Percentiles rank a stretch among this genome's conserved stretches.
Evolutionary conservation across 64 coral and sea anemone species (phyloP).

Genomic region (Orbicella faveolata): DNA sequence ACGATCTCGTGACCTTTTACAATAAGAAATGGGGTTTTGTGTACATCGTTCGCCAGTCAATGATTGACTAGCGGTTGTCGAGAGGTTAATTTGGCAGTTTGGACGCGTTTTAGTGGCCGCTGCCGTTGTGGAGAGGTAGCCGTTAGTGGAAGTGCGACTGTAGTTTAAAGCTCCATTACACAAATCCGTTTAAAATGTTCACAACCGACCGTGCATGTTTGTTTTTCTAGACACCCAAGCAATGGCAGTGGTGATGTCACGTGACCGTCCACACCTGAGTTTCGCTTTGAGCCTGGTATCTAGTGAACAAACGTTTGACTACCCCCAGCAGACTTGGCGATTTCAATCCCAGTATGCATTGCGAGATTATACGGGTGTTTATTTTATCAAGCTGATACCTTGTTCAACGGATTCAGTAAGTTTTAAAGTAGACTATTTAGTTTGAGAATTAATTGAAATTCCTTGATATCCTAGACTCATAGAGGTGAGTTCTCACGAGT

Average conservation of each 20-base stretch:
- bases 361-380: constrained; percentile 89
- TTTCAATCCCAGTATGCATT: constrained; percentile 89
- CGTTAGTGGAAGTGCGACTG: too few species aligned
- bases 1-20: too few species aligned
- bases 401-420: constrained; percentile 77
- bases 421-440: background rate
- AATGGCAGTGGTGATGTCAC: constrained; percentile 82
- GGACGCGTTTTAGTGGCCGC: too few species aligned
- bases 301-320: constrained; percentile 79
- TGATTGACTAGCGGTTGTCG: too few species aligned
- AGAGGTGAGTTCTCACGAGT: too few species aligned
- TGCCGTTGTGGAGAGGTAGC: too few species aligned
- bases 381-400: constrained; percentile 93
- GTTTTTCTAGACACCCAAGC: background rate
- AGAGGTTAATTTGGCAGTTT: too few species aligned
- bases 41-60: too few species aligned
- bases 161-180: background rate
- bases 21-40: too few species aligned
- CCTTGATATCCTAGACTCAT: too few species aligned
- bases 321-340: constrained; percentile 92
- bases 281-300: constrained; percentile 67
- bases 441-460: too few species aligned
- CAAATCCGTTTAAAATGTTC: background rate
- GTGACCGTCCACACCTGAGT: constrained; percentile 80
- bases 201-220: background rate